Base-by-base conservation (phyloP, 2,888 invertebrate genomes). In the Peribatodes rhomboidaria region DNA sequence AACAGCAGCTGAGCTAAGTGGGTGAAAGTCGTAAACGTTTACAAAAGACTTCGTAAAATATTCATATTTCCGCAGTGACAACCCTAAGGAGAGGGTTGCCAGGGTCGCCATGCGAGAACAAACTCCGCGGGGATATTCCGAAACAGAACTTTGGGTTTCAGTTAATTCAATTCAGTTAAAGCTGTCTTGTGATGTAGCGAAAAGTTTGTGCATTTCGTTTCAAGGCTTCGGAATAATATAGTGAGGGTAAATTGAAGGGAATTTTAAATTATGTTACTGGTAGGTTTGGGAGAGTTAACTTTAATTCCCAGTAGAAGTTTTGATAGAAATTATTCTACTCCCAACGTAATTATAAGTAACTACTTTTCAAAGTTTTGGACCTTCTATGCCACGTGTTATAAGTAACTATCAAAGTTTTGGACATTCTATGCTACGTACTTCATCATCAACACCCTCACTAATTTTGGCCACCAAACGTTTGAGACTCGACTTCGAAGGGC, bases 41-140 rank as follows among this genome's bases (percentile, higher is more conserved):
- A 80, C 79, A 82, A 83, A 80, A 81, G 78, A 78, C 76, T 76
- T 76, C 62, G 70, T 83, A 72, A 83, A 83, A 84, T 85, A 84
- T 85, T 84, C 81, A 84, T 84, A 81, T 81, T 80, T 73, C 55
- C 69, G 66, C 46, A 60, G 65, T 66, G 61, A 72, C 71, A 69
- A 63, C 64, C 69, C 50, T 69, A 52, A 68, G 61, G 66, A 55
- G 46, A 14, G 22, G 39, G 46, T 66, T 49, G 47, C 27, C 10
- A 76, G 68, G 74, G 71, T 61, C 73, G 71, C 35, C 56, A 42
- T 37, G 16, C 46, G 58, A 44, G 44, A 67, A 42, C 58, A 50
- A 55, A 63, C 49, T 62, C 54, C 7, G 10, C 41, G 14, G 13
- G 42, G 61, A 59, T 65, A 65, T 59, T 56, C 47, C 54, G 31